Percentiles rank a stretch among this genome's conserved stretches.
phyloP scores from a whole-genome alignment of 2,113 vertebrate species.

The Tetrao urogallus region DNA sequence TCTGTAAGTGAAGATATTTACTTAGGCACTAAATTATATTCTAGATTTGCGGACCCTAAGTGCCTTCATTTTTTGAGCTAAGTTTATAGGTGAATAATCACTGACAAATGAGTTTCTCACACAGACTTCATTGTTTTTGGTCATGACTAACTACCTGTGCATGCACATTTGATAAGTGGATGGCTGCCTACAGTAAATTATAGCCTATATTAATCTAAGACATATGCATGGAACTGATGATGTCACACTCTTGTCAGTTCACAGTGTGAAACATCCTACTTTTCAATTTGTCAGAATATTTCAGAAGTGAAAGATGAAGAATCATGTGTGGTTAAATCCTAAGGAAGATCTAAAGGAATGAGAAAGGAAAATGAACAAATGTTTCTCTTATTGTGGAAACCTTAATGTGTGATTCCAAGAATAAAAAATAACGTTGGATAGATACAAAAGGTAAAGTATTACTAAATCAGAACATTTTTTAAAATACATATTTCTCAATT shows the following conservation, averaged over 20 bases:
- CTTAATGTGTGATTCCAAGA: background rate
- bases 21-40: background rate
- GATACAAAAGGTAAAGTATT: background rate
- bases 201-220: background rate
- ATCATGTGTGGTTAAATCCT: background rate
- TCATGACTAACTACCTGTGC: background rate
- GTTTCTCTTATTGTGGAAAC: background rate
- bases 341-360: background rate
- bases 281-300: background rate
- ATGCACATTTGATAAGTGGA: background rate
- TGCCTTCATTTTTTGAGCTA: background rate
- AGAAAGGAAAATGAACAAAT: background rate
- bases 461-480: background rate
- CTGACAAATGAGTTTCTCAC: background rate
- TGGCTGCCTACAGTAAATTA: background rate
- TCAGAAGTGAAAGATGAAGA: background rate
- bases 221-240: background rate
- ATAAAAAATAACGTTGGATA: background rate
- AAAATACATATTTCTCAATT: background rate
- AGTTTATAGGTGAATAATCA: background rate
- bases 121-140: background rate
- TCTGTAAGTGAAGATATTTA: background rate
- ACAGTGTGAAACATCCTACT: background rate
- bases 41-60: background rate
- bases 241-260: background rate